These are phyloP conservation scores for Esperia sulphurella DNA, from an alignment of 2,888 invertebrate genomes.

Conservation along the genomic window DNA sequence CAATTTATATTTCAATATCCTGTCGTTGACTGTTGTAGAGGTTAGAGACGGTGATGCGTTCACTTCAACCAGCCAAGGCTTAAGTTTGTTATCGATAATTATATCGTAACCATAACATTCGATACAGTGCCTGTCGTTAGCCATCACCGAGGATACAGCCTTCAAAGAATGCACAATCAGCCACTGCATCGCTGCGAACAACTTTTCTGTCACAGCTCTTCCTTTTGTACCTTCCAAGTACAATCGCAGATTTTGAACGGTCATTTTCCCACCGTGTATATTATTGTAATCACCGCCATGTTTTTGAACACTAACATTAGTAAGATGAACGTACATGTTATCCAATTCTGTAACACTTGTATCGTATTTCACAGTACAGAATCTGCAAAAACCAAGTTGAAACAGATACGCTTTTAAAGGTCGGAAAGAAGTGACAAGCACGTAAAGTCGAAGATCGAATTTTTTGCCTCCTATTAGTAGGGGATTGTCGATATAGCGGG, in stretches of 20 bases:
- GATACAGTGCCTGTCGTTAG: constrained; percentile 94
- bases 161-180: constrained; percentile 95
- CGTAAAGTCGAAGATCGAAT: constrained; percentile 95
- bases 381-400: constrained; percentile 95
- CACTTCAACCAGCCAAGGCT: constrained; percentile 97
- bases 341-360: constrained; percentile 92
- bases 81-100: constrained; percentile 95
- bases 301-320: constrained; percentile 98
- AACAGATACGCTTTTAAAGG: constrained; percentile 96
- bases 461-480: constrained; percentile 97
- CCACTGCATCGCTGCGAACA: constrained; percentile 94
- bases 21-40: constrained; percentile 95
- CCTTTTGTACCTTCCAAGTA: constrained; percentile 95
- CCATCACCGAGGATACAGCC: constrained; percentile 95
- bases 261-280: constrained; percentile 96
- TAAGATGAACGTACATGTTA: constrained; percentile 96
- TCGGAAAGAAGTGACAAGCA: constrained; percentile 94
- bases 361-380: constrained; percentile 97
- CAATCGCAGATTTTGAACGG: constrained; percentile 92
- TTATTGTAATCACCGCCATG: constrained; percentile 97
- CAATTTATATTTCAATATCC: constrained; percentile 95
- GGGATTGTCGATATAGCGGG: constrained; percentile 97
- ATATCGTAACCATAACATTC: constrained; percentile 98
- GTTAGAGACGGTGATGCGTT: constrained; percentile 97
- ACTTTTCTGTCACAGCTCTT: constrained; percentile 90